A percentile compares a stretch with the other conserved stretches of the same genome.
Conservation (phyloP, 2,888 invertebrate genomes). For the Apamea crenata region DNA sequence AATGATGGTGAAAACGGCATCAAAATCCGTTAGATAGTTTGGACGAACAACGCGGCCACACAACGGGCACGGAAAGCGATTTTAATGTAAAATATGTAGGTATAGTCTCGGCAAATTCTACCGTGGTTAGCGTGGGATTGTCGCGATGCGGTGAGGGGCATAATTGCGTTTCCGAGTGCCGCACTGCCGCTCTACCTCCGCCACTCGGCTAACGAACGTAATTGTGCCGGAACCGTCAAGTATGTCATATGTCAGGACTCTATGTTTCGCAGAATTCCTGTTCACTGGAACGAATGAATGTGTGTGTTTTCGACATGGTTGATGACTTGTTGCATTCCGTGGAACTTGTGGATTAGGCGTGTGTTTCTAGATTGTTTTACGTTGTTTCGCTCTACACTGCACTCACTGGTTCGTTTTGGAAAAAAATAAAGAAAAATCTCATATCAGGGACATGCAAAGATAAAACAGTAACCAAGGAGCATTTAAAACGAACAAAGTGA, state of each 20-base stretch:
- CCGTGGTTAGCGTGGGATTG: neutral
- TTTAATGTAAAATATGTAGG: neutral
- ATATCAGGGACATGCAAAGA: no score
- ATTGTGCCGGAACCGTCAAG: slow-evolving; percentile 14
- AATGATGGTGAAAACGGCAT: neutral
- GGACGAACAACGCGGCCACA: neutral
- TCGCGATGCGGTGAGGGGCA: slow-evolving; percentile 8
- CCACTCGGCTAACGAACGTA: slow-evolving; percentile 16
- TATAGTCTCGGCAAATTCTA: neutral
- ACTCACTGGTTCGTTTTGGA: no score
- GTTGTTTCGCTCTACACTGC: neutral
- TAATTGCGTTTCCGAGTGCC: slow-evolving; percentile 34
- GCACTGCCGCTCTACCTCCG: neutral
- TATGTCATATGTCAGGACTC: neutral
- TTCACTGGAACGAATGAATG: neutral
- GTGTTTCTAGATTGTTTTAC: neutral
- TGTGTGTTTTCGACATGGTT: neutral
- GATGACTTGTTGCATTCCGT: slow-evolving; percentile 8
- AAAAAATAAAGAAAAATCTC: no score
- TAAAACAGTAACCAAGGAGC: no score
- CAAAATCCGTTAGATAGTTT: neutral
- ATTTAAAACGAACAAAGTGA: no score
- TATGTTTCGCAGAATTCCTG: neutral
- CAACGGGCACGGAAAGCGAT: neutral
- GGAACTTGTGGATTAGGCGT: neutral